These are phyloP conservation scores for Dendrolimus kikuchii DNA, from an alignment of 1,140 invertebrate genomes.

Conservation along the genomic window DNA sequence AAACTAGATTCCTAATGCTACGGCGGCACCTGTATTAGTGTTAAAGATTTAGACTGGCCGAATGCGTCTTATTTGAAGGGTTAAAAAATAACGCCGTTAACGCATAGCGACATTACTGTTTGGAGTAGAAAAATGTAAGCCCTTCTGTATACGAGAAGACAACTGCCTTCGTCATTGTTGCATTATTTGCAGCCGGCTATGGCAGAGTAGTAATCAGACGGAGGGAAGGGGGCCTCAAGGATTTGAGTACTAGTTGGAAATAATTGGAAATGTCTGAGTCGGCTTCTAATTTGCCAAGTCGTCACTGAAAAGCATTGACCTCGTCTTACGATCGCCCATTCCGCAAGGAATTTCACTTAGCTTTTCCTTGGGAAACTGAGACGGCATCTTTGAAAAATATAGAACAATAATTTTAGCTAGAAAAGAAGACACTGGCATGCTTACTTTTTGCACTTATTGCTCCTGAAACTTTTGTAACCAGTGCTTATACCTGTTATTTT, in stretches of 20 bases:
- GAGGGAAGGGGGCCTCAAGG: slow-evolving; percentile 14
- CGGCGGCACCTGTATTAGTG: too few relatives aligned
- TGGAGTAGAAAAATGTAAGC: too few relatives aligned
- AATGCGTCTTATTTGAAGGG: too few relatives aligned
- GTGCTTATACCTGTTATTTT: too few relatives aligned
- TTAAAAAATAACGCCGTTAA: too few relatives aligned
- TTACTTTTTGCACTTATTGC: too few relatives aligned
- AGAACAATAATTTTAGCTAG: background rate
- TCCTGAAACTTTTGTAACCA: too few relatives aligned
- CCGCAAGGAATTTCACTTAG: slow-evolving; percentile 20
- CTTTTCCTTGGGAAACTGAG: slow-evolving; percentile 3
- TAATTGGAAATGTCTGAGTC: slow-evolving; percentile 35
- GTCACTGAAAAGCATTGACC: slow-evolving; percentile 30
- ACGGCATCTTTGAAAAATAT: background rate
- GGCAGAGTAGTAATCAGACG: slow-evolving; percentile 35
- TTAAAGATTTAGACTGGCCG: too few relatives aligned
- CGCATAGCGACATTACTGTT: too few relatives aligned
- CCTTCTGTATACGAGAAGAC: slow-evolving; percentile 41
- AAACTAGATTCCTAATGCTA: too few relatives aligned
- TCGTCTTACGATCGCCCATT: slow-evolving; percentile 26
- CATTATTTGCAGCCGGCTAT: slow-evolving; percentile 41
- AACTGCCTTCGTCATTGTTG: slow-evolving; percentile 39
- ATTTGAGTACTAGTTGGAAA: slow-evolving; percentile 17
- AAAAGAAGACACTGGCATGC: too few relatives aligned
- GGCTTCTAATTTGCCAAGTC: slow-evolving; percentile 44